phyloP scores from a whole-genome alignment of 2,888 invertebrate species.

The Scaptomyza cyrtandrae region DNA sequence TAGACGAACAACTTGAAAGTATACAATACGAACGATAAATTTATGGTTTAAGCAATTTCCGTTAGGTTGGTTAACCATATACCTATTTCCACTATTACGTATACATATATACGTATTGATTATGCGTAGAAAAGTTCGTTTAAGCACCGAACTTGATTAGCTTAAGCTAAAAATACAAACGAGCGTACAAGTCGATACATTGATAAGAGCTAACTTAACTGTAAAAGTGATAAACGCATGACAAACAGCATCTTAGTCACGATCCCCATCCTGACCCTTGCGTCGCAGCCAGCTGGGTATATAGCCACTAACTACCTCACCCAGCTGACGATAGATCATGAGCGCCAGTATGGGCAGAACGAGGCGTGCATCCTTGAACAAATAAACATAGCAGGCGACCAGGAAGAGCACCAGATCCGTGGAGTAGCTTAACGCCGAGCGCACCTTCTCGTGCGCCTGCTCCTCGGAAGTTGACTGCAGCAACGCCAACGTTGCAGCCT shows the following conservation, averaged over 20 bases:
- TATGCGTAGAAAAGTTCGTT: slow-evolving; percentile 41
- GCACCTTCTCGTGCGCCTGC: slow-evolving; percentile 88
- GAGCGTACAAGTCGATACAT: slow-evolving; percentile 54
- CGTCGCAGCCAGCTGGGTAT: slow-evolving; percentile 87
- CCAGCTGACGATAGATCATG: slow-evolving; percentile 91
- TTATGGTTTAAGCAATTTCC: background rate
- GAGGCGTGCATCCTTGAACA: slow-evolving; percentile 91
- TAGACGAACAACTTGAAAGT: background rate
- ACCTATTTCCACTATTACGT: slow-evolving; percentile 8
- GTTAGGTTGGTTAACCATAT: slow-evolving; percentile 33
- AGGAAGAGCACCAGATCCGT: slow-evolving; percentile 90
- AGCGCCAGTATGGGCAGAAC: slow-evolving; percentile 92
- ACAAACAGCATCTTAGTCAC: slow-evolving; percentile 16
- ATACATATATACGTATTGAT: slow-evolving; percentile 36
- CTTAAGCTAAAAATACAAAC: slow-evolving; percentile 63
- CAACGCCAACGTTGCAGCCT: slow-evolving; percentile 82
- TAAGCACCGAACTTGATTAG: slow-evolving; percentile 30
- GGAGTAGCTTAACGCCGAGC: slow-evolving; percentile 89
- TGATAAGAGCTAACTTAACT: slow-evolving; percentile 72
- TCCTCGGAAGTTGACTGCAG: slow-evolving; percentile 74
- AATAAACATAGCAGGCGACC: slow-evolving; percentile 92
- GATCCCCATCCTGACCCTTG: slow-evolving; percentile 72
- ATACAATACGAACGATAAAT: background rate
- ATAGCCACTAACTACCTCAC: slow-evolving; percentile 87
- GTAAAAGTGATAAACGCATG: slow-evolving; percentile 76